Evolutionary conservation across 2,888 invertebrate species (phyloP).

Genomic region (Dromius quadrimaculatus): DNA sequence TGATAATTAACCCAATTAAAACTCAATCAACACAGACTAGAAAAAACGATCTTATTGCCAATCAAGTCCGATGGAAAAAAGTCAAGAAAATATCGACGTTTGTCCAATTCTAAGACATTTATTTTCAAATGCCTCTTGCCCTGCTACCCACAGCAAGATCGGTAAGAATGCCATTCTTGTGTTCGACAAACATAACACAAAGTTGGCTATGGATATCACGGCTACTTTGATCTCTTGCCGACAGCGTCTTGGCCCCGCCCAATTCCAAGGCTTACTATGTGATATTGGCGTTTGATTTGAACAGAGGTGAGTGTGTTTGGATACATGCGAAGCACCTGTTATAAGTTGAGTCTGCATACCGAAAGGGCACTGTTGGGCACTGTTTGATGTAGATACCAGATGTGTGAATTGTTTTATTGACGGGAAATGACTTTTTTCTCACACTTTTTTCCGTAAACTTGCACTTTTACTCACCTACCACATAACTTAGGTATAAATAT

Average conservation of each 20-base stretch:
- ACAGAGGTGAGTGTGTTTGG: conserved; percentile 53
- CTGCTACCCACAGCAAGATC: conserved; percentile 7
- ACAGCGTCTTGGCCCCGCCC: conserved; percentile 55
- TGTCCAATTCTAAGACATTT: conserved; percentile 31
- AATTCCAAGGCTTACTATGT: conserved; percentile 54
- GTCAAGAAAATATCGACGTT: conserved; percentile 21
- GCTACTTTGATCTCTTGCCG: conserved; percentile 57
- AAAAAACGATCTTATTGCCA: conserved; percentile 17
- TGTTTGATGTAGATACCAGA: conserved; percentile 34
- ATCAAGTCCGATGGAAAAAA: conserved; percentile 3
- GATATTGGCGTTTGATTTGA: conserved; percentile 57
- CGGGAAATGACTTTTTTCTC: conserved; percentile 20
- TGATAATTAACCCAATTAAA: conserved; percentile 44
- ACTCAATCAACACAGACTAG: conserved; percentile 25
- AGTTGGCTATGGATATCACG: conserved; percentile 57
- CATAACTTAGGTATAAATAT: no score
- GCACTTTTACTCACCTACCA: conserved; percentile 1
- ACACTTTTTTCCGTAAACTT: background rate
- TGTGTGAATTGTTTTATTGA: conserved; percentile 38
- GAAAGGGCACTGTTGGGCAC: conserved; percentile 6
- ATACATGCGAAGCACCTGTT: conserved; percentile 31
- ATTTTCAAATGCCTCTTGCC: background rate
- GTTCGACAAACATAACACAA: conserved; percentile 50
- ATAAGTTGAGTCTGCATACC: conserved; percentile 6
- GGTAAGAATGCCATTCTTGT: conserved; percentile 49